These are phyloP conservation scores for Augiades crinisus DNA, from an alignment of 2,888 invertebrate genomes.

Conservation along the genomic window DNA sequence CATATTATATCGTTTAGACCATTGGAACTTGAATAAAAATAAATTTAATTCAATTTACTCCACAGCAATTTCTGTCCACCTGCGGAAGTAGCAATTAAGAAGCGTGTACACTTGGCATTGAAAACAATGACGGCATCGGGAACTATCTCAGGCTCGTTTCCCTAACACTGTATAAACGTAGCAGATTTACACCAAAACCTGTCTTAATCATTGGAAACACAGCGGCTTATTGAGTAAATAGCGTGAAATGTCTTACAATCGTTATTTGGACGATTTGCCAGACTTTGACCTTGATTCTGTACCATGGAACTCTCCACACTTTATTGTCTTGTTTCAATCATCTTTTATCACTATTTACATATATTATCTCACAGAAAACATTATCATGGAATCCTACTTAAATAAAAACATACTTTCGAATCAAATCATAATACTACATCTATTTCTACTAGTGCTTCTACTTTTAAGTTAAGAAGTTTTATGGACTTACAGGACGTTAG, in stretches of 20 bases:
- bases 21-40: no score
- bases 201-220: slow-evolving; percentile 28
- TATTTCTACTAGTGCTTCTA: no score
- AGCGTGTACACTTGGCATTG: slow-evolving; percentile 58
- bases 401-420: no score
- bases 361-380: no score
- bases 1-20: no score
- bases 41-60: slow-evolving; percentile 34
- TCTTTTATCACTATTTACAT: slow-evolving; percentile 67
- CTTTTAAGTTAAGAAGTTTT: no score
- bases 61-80: slow-evolving; percentile 43
- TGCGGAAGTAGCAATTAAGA: slow-evolving; percentile 72
- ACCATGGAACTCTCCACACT: slow-evolving; percentile 61
- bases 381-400: no score
- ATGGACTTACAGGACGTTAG: no score
- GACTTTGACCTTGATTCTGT: slow-evolving; percentile 73
- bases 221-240: slow-evolving; percentile 30
- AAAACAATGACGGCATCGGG: slow-evolving; percentile 69
- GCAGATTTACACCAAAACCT: slow-evolving; percentile 23
- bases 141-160: slow-evolving; percentile 68
- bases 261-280: slow-evolving; percentile 63
- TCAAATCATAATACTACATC: no score
- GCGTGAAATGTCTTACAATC: slow-evolving; percentile 36
- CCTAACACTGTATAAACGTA: slow-evolving; percentile 35
- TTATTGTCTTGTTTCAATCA: slow-evolving; percentile 65